These are phyloP conservation scores for Popillia japonica DNA, from an alignment of 1,140 invertebrate genomes.

Conservation along the genomic window DNA sequence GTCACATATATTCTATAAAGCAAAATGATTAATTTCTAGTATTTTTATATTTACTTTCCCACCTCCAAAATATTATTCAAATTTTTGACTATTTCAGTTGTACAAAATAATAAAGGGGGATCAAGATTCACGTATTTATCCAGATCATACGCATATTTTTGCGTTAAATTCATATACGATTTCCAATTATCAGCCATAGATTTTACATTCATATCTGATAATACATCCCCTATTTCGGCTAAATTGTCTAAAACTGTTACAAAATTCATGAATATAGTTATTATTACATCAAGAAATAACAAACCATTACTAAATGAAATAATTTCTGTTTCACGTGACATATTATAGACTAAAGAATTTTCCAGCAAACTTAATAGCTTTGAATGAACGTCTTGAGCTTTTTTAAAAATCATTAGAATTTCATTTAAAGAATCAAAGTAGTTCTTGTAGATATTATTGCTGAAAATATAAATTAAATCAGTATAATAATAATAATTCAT, in stretches of 20 bases:
- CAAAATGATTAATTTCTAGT: neutral
- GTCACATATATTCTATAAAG: slow-evolving; percentile 30
- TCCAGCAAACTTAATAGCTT: slow-evolving; percentile 36
- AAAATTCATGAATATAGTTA: neutral
- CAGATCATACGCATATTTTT: slow-evolving; percentile 20
- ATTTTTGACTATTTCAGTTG: slow-evolving; percentile 26
- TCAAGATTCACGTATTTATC: neutral
- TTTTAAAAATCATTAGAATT: slow-evolving; percentile 30
- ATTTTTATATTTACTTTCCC: neutral
- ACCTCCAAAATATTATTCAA: slow-evolving; percentile 25
- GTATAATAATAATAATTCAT: too few relatives aligned
- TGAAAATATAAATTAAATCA: slow-evolving; percentile 24
- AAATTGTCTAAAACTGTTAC: slow-evolving; percentile 33
- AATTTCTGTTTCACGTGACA: neutral
- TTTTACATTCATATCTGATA: slow-evolving; percentile 38
- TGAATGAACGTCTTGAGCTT: slow-evolving; percentile 33
- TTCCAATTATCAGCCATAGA: slow-evolving; percentile 41
- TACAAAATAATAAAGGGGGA: neutral
- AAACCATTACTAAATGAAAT: neutral
- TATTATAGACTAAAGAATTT: slow-evolving; percentile 10
- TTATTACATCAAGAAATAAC: neutral
- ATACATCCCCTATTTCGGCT: slow-evolving; percentile 3
- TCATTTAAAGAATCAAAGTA: slow-evolving; percentile 39
- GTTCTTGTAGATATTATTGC: slow-evolving; percentile 32
- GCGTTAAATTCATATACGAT: slow-evolving; percentile 21